phyloP scores from a whole-genome alignment of 2,797 vertebrate genomes.

The Kryptopterus vitreolus region DNA sequence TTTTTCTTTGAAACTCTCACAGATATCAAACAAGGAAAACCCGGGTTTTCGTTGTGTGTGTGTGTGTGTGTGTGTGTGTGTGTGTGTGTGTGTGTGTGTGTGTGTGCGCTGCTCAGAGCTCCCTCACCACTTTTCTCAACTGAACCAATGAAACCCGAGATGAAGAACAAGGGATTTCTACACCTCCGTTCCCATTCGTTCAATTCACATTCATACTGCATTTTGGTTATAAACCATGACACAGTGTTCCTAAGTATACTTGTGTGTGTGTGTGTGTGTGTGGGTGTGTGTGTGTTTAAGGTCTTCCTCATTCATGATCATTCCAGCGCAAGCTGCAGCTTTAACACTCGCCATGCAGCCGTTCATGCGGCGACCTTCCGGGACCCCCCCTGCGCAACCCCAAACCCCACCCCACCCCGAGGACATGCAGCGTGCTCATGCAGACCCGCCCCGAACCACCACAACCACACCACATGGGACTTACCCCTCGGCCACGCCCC shows the following conservation, averaged over 20 bases:
- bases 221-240: conserved; percentile 66
- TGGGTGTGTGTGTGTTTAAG: conserved; percentile 50
- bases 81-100: too few species aligned
- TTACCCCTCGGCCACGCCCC: neutral
- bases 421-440: conserved; percentile 55
- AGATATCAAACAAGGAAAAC: conserved; percentile 69
- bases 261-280: conserved; percentile 59
- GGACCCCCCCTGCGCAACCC: too few species aligned
- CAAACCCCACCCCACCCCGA: too few species aligned
- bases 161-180: conserved; percentile 65
- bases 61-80: too few species aligned
- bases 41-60: too few species aligned
- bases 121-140: conserved; percentile 74
- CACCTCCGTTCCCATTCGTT: conserved; percentile 63
- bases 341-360: conserved; percentile 44
- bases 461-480: neutral
- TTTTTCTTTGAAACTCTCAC: conserved; percentile 69
- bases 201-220: conserved; percentile 65
- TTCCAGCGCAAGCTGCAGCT: conserved; percentile 62
- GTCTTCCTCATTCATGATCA: conserved; percentile 18
- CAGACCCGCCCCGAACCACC: conserved; percentile 41
- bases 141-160: conserved; percentile 66
- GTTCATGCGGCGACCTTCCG: conserved; percentile 45
- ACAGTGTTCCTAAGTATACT: conserved; percentile 61
- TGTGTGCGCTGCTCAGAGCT: conserved; percentile 69